Evolutionary conservation across 1,140 invertebrate species (phyloP).

Genomic region (Spodoptera litura): DNA sequence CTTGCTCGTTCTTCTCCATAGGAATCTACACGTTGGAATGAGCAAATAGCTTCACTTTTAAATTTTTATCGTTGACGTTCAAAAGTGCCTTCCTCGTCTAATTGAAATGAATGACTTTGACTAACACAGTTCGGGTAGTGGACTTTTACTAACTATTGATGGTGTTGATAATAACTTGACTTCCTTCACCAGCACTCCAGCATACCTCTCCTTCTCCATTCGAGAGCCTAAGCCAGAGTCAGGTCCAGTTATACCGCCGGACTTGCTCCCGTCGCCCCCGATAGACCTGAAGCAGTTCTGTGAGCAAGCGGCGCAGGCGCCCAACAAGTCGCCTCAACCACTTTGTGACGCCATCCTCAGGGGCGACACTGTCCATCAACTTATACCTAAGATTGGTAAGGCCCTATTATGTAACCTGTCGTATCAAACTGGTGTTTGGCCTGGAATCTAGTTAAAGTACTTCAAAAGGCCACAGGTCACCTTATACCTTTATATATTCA

Average conservation of each 20-base stretch:
- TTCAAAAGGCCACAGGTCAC: too few relatives aligned
- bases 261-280: slow-evolving; percentile 65
- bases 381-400: slow-evolving; percentile 76
- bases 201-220: slow-evolving; percentile 68
- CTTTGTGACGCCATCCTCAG: slow-evolving; percentile 72
- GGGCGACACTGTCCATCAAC: slow-evolving; percentile 64
- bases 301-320: slow-evolving; percentile 45
- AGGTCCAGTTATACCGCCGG: slow-evolving; percentile 70
- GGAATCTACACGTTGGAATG: too few relatives aligned
- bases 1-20: too few relatives aligned
- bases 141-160: neutral
- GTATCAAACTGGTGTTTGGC: too few relatives aligned
- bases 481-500: too few relatives aligned
- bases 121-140: neutral
- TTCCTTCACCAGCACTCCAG: slow-evolving; percentile 64
- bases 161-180: neutral
- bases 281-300: slow-evolving; percentile 66
- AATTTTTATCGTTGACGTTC: too few relatives aligned
- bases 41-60: too few relatives aligned
- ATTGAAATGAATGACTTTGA: too few relatives aligned
- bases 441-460: too few relatives aligned
- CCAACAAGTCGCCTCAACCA: slow-evolving; percentile 50
- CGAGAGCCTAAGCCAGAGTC: slow-evolving; percentile 55
- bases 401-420: neutral
- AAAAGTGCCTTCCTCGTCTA: too few relatives aligned